Evolutionary conservation across 2,113 vertebrate genomes (phyloP), one percentile per base, ranked within the genome.

Genomic region (Corythornis madagascariensis): DNA sequence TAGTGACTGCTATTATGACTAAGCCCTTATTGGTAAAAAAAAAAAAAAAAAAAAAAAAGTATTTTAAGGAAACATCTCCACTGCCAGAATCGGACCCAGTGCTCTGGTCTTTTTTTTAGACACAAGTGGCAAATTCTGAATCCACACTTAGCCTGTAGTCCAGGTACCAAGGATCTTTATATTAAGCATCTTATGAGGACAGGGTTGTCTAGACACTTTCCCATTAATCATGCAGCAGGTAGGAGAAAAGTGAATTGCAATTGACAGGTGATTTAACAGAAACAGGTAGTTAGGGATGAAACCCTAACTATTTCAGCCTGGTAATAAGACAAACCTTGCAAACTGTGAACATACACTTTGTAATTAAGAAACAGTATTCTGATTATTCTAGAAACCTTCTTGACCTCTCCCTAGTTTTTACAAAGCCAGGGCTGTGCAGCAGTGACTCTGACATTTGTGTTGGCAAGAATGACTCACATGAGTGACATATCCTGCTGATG

Each of bases 1-100:
- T 55, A 95, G 87, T 80, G 82, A 87, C 60, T 89, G 66, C 55
- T 89, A 11, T 87, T 67, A 71, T 92, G 65, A 89, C 67, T 89
- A 83, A 92, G 24, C 33, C 31, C 15, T 64, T 60, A 43, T 14
- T 80, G 47, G 50, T 77, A 85, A 60, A 31, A 38, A 38, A 38
- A 38, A 38, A 38, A 38, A 35, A 35, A 35, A 35, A 35, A 38
- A 38, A 38, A 38, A 38, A 38, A 94, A 94, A 29, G 8, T 9
- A 70, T 75, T 83, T 79, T 24, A 43, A 63, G 85, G 12, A 79
- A 63, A 76, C 5, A 38, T 67, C 2, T 31, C 20, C 64, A 20
- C 7, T 69, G 66, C 56, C 57, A 83, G n/a, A 20, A 83, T 52
- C 42, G 73, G 63, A 83, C 20, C 67, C 31, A 31, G 9, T 13